phyloP scores from a whole-genome alignment of 2,888 invertebrate genomes.

The Drosophila imparisetae region DNA sequence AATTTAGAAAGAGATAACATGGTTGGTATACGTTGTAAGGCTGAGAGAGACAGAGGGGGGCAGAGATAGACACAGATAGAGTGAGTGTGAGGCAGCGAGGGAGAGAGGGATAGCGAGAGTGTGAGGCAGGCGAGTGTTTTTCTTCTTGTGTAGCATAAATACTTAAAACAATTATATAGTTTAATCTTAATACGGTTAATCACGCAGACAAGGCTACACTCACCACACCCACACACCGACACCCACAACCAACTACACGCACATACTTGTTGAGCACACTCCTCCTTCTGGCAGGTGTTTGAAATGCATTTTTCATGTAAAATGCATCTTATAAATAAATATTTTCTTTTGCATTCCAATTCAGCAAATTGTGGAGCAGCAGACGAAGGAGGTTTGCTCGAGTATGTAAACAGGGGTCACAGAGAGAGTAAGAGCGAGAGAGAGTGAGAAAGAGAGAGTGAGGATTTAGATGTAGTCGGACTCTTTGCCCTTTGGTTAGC shows the following conservation, averaged over 20 bases:
- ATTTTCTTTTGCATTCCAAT: constrained; percentile 12
- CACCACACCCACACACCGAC: neutral
- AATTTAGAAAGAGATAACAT: constrained; percentile 53
- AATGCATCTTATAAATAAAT: constrained; percentile 33
- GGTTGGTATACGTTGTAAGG: constrained; percentile 7
- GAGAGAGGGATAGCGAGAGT: neutral
- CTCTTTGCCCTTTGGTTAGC: constrained; percentile 12
- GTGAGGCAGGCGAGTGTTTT: constrained; percentile 16
- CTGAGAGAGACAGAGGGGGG: neutral
- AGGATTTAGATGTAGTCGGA: neutral
- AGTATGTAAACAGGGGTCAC: neutral
- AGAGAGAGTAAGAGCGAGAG: neutral
- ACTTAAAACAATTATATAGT: constrained; percentile 43
- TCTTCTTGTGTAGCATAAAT: constrained; percentile 13
- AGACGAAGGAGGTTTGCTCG: neutral
- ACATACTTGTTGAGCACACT: neutral
- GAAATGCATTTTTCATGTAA: constrained; percentile 45
- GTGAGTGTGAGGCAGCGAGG: neutral
- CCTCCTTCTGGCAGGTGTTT: constrained; percentile 29
- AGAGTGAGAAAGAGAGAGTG: neutral
- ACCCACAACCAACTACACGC: neutral
- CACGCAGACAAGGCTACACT: constrained; percentile 9
- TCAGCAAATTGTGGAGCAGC: neutral
- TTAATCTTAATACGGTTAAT: constrained; percentile 31
- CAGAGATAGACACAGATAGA: neutral